Base-by-base conservation (phyloP, 2,797 vertebrate genomes). In the Pipistrellus pipistrellus region DNA sequence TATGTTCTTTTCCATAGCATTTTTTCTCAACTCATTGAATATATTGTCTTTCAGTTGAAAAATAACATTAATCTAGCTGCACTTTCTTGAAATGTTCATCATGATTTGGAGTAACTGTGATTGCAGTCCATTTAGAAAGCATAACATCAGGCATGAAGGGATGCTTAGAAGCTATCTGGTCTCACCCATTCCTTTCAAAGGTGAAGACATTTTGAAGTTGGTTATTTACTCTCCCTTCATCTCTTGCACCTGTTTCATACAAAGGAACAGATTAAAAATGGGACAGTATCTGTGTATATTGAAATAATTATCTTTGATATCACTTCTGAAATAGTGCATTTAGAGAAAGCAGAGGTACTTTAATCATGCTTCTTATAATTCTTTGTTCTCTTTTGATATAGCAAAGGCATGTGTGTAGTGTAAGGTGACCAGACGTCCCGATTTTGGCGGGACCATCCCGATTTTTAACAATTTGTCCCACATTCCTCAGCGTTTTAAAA, bases 311-410 rank as follows among this genome's bases (percentile, higher is more conserved):
- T 82, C 18, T 71, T 93, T 90, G 57, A 51, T 35, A 66, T 88
- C 57, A 57, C n/a, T 90, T 92, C 46, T 92, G 82, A 96, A 93
- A 66, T 78, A 62, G 73, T 72, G 32, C 85, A 59, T 93, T 88
- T 91, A 81, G 78, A 95, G 83, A 96, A 92, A 85, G 17, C 14
- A 66, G 78, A 85, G 62, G 32, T 88, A 66, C 69, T 96, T 89
- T 93, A 93, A 71, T 32, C 35, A 62, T 76, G 6, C 53, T 75
- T 95, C 38, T 84, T 90, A 25, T 27, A 81, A 57, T 71, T 41
- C 57, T 88, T 0, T 66, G 68, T 91, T 86, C 80, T 81, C 30
- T 92, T 83, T 64, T 85, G 59, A 6, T 48, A 64, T 46, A 88
- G 48, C 93, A 90, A 90, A 86, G 38, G 9, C 46, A 86, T 91